phyloP scores from a whole-genome alignment of 2,797 vertebrate genomes.

The Linurgus olivaceus region DNA sequence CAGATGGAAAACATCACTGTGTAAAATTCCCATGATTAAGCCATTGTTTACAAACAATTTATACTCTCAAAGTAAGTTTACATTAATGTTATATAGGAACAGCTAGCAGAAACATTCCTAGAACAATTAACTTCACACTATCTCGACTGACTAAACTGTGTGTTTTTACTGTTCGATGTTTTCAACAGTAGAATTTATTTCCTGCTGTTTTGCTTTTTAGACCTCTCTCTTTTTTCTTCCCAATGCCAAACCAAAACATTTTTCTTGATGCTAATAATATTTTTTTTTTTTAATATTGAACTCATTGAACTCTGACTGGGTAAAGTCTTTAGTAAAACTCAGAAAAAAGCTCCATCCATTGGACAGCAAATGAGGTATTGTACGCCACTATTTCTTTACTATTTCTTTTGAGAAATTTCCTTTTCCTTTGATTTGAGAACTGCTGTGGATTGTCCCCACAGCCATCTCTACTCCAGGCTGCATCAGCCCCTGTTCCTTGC shows the following conservation, averaged over 20 bases:
- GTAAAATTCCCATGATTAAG: background rate
- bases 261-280: background rate
- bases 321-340: background rate
- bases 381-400: background rate
- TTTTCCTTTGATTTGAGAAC: rapidly evolving
- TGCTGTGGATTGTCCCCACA: background rate
- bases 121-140: background rate
- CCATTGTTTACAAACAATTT: background rate
- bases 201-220: background rate
- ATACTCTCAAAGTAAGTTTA: background rate
- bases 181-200: background rate
- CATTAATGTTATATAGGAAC: background rate
- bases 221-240: background rate
- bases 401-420: background rate
- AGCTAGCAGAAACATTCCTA: background rate
- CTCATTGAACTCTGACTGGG: background rate
- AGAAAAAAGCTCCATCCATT: rapidly evolving
- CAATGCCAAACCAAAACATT: background rate
- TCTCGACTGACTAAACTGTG: background rate
- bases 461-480: background rate
- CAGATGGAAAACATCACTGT: background rate
- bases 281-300: background rate
- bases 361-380: background rate
- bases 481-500: background rate
- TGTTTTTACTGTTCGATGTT: background rate